A percentile compares a stretch with the other conserved stretches of the same genome.
Evolutionary conservation across 2,888 invertebrate species (phyloP).

Genomic region (Rotaria socialis): DNA sequence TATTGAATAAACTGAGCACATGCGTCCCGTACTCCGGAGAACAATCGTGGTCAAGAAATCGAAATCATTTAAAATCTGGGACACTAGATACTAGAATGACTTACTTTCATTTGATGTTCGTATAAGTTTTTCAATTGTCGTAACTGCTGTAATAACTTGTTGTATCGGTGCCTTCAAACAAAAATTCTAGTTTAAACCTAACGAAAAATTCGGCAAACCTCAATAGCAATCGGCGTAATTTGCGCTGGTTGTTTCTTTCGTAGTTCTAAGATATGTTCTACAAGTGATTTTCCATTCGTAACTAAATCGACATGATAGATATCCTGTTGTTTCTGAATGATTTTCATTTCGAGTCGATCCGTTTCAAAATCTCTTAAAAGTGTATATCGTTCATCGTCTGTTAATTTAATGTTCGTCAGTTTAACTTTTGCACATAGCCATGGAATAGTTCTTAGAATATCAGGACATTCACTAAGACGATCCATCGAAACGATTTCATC

Average conservation of each 20-base stretch:
- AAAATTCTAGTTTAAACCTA: background rate
- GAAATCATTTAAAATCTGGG: too few relatives aligned
- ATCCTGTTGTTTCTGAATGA: background rate
- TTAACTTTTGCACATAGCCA: background rate
- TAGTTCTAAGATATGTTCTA: background rate
- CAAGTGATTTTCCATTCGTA: background rate
- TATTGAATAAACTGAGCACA: too few relatives aligned
- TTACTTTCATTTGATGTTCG: background rate
- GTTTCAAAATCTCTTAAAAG: conserved; percentile 23
- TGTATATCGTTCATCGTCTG: conserved; percentile 22
- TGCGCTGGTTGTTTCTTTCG: background rate
- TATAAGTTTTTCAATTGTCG: background rate
- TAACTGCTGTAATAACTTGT: background rate
- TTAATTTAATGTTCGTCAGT: background rate
- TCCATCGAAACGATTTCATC: background rate
- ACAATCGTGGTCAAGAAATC: too few relatives aligned
- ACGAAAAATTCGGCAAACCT: background rate
- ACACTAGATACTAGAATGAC: background rate
- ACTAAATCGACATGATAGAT: background rate
- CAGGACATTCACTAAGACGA: background rate
- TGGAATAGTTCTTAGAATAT: background rate
- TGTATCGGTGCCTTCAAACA: background rate
- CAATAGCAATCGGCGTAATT: background rate
- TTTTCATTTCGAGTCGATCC: background rate
- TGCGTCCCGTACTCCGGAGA: too few relatives aligned